These are phyloP conservation scores for Tringa solitaria DNA, from an alignment of 2,113 vertebrate species.

Conservation along the genomic window DNA sequence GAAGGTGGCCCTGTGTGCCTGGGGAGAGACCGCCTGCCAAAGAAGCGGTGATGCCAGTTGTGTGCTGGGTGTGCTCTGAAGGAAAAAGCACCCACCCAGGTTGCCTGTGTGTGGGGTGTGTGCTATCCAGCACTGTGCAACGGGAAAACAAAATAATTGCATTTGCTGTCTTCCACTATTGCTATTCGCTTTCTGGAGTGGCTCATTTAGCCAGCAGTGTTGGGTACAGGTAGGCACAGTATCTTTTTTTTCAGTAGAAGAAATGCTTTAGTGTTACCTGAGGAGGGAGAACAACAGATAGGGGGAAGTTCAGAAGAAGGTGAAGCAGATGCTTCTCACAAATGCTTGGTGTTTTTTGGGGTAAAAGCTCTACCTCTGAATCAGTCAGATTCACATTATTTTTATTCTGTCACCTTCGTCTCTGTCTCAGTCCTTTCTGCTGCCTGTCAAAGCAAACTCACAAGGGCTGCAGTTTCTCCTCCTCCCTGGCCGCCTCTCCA, in stretches of 20 bases:
- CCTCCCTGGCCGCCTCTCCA: neutral
- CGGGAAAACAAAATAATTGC: neutral
- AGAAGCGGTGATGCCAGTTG: neutral
- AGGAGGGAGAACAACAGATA: neutral
- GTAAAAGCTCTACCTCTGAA: neutral
- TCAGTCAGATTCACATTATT: neutral
- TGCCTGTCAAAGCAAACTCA: neutral
- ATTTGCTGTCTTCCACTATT: neutral
- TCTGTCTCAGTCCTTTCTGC: neutral
- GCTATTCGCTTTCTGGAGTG: neutral
- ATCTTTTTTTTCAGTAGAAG: neutral
- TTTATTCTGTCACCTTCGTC: neutral
- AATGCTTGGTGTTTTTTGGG: neutral
- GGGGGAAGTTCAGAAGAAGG: neutral
- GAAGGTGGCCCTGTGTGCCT: conserved; percentile 7
- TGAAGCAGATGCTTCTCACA: neutral
- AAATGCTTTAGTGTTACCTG: neutral
- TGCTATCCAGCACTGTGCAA: neutral
- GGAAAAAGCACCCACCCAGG: conserved; percentile 28
- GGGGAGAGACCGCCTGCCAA: neutral
- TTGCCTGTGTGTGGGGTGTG: neutral
- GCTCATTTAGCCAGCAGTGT: neutral
- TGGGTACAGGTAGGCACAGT: neutral
- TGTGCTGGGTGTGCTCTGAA: neutral
- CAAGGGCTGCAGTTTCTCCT: neutral